Percentiles rank a stretch among this genome's conserved stretches.
phyloP scores from a whole-genome alignment of 1,140 invertebrate genomes.

The Aphaenogaster rudis region DNA sequence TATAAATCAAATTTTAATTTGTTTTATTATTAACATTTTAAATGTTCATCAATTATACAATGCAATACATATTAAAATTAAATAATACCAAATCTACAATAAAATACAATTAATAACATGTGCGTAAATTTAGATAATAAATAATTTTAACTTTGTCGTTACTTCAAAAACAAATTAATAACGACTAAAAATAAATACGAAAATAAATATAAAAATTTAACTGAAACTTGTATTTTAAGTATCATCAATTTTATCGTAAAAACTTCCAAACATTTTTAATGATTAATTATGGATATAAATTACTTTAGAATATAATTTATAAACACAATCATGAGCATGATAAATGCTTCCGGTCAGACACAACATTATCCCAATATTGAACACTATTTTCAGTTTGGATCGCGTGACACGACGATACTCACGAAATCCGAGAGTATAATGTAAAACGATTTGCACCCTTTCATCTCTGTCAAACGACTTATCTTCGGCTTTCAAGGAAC shows the following conservation, averaged over 20 bases:
- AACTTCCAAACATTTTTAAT: background rate
- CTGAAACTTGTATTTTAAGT: background rate
- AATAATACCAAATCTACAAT: background rate
- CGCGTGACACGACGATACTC: slow-evolving; percentile 30
- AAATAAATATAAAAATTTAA: background rate
- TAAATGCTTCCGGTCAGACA: slow-evolving; percentile 31
- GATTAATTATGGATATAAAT: slow-evolving; percentile 32
- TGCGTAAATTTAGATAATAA: background rate
- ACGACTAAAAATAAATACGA: background rate
- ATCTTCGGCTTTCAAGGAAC: slow-evolving; percentile 9
- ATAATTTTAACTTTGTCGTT: background rate
- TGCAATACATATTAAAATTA: background rate
- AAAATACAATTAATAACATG: background rate
- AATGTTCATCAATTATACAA: slow-evolving; percentile 1
- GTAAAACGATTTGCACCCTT: slow-evolving; percentile 29
- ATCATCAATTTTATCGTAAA: background rate
- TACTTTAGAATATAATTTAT: slow-evolving; percentile 14
- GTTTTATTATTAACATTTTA: background rate
- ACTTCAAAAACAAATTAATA: background rate
- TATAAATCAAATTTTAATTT: slow-evolving; percentile 18
- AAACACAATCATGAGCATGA: background rate
- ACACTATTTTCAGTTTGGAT: slow-evolving; percentile 3
- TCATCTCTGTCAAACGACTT: slow-evolving; percentile 1
- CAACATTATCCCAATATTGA: background rate
- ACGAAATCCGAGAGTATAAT: slow-evolving; percentile 11